Evolutionary conservation across 2,797 vertebrate species (phyloP).

Genomic region (Enteromius radiatus): DNA sequence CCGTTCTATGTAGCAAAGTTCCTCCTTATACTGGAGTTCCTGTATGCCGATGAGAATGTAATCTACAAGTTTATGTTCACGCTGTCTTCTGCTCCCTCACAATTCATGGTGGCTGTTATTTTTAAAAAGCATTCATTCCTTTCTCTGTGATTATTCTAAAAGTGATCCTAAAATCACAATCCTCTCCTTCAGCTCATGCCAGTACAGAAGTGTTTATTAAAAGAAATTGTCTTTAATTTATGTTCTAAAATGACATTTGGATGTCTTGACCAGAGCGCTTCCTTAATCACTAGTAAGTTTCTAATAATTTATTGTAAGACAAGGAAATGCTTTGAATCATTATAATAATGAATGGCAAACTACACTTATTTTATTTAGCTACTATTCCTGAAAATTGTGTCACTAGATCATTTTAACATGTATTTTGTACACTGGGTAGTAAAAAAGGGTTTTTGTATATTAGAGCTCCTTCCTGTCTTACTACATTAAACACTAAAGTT

Average conservation of each 20-base stretch:
- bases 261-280: slow-evolving; percentile 42
- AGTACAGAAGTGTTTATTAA: slow-evolving; percentile 16
- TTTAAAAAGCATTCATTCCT: slow-evolving; percentile 37
- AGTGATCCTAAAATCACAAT: slow-evolving; percentile 29
- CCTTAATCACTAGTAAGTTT: slow-evolving; percentile 29
- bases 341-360: slow-evolving; percentile 17
- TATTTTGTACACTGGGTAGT: slow-evolving; percentile 40
- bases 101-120: not conserved
- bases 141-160: slow-evolving; percentile 18
- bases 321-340: slow-evolving; percentile 21
- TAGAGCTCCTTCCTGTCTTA: not conserved
- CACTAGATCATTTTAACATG: slow-evolving; percentile 22
- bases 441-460: slow-evolving; percentile 19
- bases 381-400: slow-evolving; percentile 11
- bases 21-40: slow-evolving; percentile 50
- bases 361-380: slow-evolving; percentile 15
- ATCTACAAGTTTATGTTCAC: slow-evolving; percentile 17
- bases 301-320: slow-evolving; percentile 48
- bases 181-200: slow-evolving; percentile 25
- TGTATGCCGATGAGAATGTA: slow-evolving; percentile 72
- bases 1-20: slow-evolving; percentile 70
- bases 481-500: not conserved
- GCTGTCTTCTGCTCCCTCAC: slow-evolving; percentile 22
- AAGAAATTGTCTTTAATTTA: slow-evolving; percentile 35
- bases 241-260: slow-evolving; percentile 26